A percentile compares a stretch with the other conserved stretches of the same genome.
Conservation (phyloP, 2,888 invertebrate species). For the Sarcophaga caerulescens region DNA sequence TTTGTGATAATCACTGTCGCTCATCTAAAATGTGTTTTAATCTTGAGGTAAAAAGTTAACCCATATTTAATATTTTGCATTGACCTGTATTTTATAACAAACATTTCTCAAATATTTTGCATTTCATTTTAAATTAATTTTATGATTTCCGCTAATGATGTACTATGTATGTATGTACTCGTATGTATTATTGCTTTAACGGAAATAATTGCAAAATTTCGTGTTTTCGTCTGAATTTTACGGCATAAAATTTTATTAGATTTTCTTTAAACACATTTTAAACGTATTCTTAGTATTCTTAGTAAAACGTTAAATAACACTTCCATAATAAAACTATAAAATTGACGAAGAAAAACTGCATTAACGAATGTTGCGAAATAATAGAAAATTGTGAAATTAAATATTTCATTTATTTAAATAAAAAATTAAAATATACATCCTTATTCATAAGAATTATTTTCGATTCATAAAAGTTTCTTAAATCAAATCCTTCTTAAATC, state of each 20-base stretch:
- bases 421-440: too few species aligned
- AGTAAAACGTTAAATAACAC: not conserved
- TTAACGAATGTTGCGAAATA: not conserved
- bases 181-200: too few species aligned
- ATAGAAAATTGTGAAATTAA: not conserved
- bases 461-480: too few species aligned
- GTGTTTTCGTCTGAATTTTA: not conserved
- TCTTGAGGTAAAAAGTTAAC: not conserved
- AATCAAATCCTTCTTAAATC: too few species aligned
- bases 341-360: not conserved
- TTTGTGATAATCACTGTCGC: not conserved
- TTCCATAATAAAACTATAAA: not conserved
- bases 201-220: too few species aligned
- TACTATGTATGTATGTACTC: too few species aligned
- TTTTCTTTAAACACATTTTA: not conserved
- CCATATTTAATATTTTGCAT: not conserved
- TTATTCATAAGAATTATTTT: too few species aligned
- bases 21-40: constrained; percentile 10
- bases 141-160: not conserved
- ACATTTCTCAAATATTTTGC: not conserved
- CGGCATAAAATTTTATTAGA: not conserved
- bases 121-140: not conserved
- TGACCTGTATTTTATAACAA: not conserved
- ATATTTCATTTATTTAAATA: not conserved
- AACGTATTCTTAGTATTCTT: not conserved